Percentiles rank a stretch among this genome's conserved stretches.
phyloP scores from a whole-genome alignment of 2,797 vertebrate genomes.

The Brachymystax lenok region DNA sequence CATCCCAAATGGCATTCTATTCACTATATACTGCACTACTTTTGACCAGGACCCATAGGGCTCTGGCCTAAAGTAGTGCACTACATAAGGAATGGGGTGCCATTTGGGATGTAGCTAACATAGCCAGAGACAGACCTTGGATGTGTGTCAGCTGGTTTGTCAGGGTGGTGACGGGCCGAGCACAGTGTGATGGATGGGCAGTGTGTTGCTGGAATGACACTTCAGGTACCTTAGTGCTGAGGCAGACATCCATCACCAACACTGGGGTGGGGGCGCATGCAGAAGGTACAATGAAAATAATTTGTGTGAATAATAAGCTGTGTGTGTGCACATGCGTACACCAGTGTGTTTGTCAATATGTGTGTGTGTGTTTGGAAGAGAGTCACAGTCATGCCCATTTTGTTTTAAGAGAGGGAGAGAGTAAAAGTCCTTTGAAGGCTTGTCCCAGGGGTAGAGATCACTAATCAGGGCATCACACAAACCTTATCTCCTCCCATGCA shows the following conservation, averaged over 20 bases:
- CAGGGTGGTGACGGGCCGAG: slow-evolving; percentile 23
- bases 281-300: background rate
- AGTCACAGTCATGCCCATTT: background rate
- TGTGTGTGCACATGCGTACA: background rate
- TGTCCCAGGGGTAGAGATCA: background rate
- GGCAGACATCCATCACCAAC: slow-evolving; percentile 43
- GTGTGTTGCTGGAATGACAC: slow-evolving; percentile 21
- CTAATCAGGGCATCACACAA: background rate
- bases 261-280: background rate
- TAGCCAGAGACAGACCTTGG: slow-evolving; percentile 5
- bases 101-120: background rate
- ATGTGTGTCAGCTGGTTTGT: slow-evolving; percentile 16
- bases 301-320: background rate
- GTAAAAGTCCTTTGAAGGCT: background rate
- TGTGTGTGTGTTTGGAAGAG: background rate
- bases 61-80: background rate
- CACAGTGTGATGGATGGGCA: slow-evolving; percentile 27
- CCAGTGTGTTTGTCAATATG: background rate
- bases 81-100: background rate
- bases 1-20: background rate
- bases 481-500: background rate
- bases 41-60: background rate
- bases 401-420: slow-evolving; percentile 1
- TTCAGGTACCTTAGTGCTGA: slow-evolving; percentile 13
- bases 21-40: background rate